Base-by-base conservation (phyloP, 2,113 vertebrate genomes). In the Sturnira hondurensis region DNA sequence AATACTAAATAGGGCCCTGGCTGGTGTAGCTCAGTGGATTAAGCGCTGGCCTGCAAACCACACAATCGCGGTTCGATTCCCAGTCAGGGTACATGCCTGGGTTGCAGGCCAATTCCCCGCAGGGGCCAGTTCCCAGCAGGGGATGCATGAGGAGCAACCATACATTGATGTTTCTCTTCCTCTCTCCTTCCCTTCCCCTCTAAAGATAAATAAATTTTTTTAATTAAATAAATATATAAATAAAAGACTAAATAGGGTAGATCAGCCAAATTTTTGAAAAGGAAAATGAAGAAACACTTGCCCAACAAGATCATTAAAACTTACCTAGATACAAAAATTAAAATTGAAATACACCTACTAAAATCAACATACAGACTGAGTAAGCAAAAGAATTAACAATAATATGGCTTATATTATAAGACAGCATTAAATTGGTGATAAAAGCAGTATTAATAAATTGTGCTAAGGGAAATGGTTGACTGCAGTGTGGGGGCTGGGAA, bases 361-460 rank as follows among this genome's bases (percentile, higher is more conserved):
- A 24, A 93, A 56, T 58, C 76, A 80, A 31, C 19, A 88, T 6
- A 2, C 19, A 87, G 16, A 82, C 52, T 54, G 19, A 65, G 47
- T 58, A 14, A 84, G 47, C 73, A 70, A 95, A 86, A 89, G 10
- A 77, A 77, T 26, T 58, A 38, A 93, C 50, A 92, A 71, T 70
- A 45, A 56, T 50, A 45, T 47, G 13, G 73, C 50, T 68, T 77
- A 73, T 78, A 67, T 80, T 68, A 50, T 70, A 91, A 84, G 22
- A 12, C 45, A 90, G 45, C 15, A 81, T 65, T 90, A 90, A 74
- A 52, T 41, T 78, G 31, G 7, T 88, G 2, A 56, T 45, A 82
- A 86, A 93, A 89, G 13, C 33, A 95, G 7, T 91, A 38, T 78
- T 81, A 90, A 47, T 89, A 85, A 87, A 58, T 54, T 89, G 28